Percentiles rank a stretch among this genome's conserved stretches.
phyloP scores from a whole-genome alignment of 2,797 vertebrate genomes.

The Alauda arvensis region DNA sequence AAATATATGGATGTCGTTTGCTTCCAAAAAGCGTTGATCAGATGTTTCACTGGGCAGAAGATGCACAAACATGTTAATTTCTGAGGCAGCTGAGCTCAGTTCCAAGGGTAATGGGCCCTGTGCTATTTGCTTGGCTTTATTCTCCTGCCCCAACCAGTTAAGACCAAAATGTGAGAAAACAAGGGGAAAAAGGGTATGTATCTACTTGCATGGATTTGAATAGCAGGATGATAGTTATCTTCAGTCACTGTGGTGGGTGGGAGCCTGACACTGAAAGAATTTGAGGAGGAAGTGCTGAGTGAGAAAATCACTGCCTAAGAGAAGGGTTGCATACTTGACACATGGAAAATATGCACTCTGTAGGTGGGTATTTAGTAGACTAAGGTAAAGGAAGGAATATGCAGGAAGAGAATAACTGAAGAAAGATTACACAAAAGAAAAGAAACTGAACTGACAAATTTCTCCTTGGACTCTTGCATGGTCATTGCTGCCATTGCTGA shows the following conservation, averaged over 20 bases:
- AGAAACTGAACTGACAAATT: not conserved
- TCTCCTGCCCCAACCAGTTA: not conserved
- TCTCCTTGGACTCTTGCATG: not conserved
- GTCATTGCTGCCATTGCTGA: not conserved
- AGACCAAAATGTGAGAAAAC: constrained; percentile 32
- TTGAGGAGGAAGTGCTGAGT: constrained; percentile 62
- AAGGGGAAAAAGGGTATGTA: constrained; percentile 6
- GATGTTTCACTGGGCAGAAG: not conserved
- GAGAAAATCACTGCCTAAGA: constrained; percentile 47
- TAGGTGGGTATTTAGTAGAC: constrained; percentile 42
- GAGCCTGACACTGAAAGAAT: constrained; percentile 48
- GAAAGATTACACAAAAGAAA: not conserved
- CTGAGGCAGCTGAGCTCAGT: not conserved
- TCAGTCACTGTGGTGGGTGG: constrained; percentile 41
- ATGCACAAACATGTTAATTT: not conserved
- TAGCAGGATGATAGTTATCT: constrained; percentile 52
- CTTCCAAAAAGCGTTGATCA: not conserved
- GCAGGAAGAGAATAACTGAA: not conserved
- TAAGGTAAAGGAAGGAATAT: not conserved
- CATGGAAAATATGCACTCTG: constrained; percentile 43
- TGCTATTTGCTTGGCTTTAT: not conserved
- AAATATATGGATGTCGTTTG: not conserved
- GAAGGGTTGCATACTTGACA: constrained; percentile 30
- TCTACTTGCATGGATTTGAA: constrained; percentile 50
- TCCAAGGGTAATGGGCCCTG: not conserved